phyloP scores from a whole-genome alignment of 2,888 invertebrate species.

The Hirtodrosophila histrioides region DNA sequence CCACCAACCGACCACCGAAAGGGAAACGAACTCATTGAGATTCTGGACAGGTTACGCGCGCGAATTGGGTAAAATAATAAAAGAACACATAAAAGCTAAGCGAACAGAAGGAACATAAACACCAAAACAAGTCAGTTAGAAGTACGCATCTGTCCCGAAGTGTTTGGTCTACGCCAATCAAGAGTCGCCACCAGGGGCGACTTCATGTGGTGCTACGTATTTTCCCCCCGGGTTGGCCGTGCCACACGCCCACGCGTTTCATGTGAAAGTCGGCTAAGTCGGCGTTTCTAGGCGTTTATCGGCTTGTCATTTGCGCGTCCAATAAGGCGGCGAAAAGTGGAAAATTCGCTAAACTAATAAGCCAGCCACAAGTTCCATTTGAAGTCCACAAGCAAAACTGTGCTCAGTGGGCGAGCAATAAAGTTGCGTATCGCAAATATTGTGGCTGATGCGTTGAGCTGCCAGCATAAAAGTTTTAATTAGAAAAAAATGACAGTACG shows the following conservation, averaged over 20 bases:
- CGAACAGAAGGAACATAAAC: conserved; percentile 12
- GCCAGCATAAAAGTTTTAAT: conserved; percentile 67
- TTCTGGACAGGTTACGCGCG: conserved; percentile 65
- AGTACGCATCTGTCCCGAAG: conserved; percentile 14
- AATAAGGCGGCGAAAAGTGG: conserved; percentile 39
- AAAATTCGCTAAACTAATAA: conserved; percentile 53
- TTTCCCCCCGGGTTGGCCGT: conserved; percentile 18
- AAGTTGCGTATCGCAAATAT: conserved; percentile 17
- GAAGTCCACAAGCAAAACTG: conserved; percentile 1
- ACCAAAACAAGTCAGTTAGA: conserved; percentile 18
- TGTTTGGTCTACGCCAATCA: background rate
- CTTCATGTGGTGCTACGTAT: conserved; percentile 47
- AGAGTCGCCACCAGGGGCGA: conserved; percentile 4
- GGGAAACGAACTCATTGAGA: conserved; percentile 81
- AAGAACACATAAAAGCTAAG: conserved; percentile 32
- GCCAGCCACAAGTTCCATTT: conserved; percentile 15
- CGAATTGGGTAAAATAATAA: conserved; percentile 64
- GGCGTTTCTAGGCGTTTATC: conserved; percentile 33
- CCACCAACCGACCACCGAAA: conserved; percentile 69
- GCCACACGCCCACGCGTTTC: conserved; percentile 5
- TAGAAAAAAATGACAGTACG: conserved; percentile 29
- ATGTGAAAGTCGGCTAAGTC: conserved; percentile 3
- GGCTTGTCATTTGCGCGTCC: conserved; percentile 30
- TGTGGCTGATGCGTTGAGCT: conserved; percentile 18
- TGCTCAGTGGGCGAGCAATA: conserved; percentile 36